Conservation (phyloP, 2,113 vertebrate species). For the Murina feae region DNA sequence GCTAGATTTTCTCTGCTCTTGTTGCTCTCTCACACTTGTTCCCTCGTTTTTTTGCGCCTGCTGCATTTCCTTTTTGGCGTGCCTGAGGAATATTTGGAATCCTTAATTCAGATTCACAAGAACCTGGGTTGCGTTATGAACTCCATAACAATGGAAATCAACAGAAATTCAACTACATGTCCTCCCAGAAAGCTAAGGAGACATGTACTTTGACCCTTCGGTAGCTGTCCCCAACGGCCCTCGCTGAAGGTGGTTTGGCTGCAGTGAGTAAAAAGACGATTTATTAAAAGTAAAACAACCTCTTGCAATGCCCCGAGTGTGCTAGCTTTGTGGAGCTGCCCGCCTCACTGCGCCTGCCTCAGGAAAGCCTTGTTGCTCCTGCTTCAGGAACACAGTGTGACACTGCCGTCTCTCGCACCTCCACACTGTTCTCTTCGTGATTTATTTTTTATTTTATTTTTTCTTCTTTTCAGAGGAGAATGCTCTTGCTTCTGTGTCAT, state of each 20-base stretch:
- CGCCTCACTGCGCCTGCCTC: neutral
- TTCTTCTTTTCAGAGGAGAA: neutral
- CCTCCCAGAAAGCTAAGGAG: neutral
- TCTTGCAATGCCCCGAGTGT: neutral
- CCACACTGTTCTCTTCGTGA: neutral
- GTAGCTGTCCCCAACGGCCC: neutral
- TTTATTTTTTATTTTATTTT: neutral
- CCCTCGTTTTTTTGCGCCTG: neutral
- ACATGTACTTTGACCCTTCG: neutral
- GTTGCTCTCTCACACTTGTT: neutral
- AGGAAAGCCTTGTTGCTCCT: neutral
- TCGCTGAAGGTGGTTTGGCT: neutral
- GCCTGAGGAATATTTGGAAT: conserved; percentile 41
- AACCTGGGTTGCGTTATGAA: neutral
- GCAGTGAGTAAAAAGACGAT: neutral
- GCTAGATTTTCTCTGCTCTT: neutral
- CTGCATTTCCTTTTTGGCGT: conserved; percentile 31
- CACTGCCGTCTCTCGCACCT: neutral
- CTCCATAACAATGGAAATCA: neutral
- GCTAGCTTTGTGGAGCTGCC: neutral
- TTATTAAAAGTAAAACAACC: neutral
- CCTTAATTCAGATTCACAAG: neutral
- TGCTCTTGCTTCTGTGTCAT: neutral
- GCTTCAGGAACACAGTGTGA: neutral
- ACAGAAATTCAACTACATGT: neutral